Percentiles rank a stretch among this genome's conserved stretches.
Evolutionary conservation across 2,888 invertebrate species (phyloP).

Genomic region (Rhyacophila evoluta): DNA sequence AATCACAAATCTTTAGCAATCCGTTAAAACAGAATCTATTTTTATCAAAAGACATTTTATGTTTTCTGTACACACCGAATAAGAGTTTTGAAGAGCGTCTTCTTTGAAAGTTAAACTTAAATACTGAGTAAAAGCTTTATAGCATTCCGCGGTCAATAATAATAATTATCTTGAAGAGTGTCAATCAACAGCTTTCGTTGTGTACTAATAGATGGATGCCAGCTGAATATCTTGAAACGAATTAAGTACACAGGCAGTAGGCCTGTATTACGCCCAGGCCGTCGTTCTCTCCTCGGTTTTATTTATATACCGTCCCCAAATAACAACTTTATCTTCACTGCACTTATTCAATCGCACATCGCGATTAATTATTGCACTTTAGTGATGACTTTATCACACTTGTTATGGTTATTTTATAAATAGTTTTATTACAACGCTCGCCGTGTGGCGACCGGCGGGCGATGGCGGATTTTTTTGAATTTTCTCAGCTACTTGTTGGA

Average conservation of each 20-base stretch:
- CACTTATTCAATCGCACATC: neutral
- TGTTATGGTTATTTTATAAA: neutral
- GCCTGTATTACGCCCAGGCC: constrained; percentile 37
- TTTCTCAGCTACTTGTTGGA: neutral
- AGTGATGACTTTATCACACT: neutral
- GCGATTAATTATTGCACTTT: neutral
- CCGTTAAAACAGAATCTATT: neutral
- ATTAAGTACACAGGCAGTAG: constrained; percentile 15
- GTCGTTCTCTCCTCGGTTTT: constrained; percentile 46
- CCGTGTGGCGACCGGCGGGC: constrained; percentile 23
- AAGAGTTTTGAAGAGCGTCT: neutral
- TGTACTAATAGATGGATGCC: neutral
- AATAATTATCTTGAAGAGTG: neutral
- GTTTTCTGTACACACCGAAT: too few species aligned
- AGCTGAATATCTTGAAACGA: constrained; percentile 33
- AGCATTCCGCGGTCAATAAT: neutral
- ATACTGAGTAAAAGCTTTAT: neutral
- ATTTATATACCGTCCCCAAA: constrained; percentile 48
- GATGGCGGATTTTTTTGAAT: constrained; percentile 37
- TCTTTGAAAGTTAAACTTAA: neutral
- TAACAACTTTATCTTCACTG: constrained; percentile 13
- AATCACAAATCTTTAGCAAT: neutral
- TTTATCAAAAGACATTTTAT: neutral
- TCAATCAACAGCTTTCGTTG: neutral
- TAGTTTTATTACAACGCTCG: constrained; percentile 21